phyloP scores from a whole-genome alignment of 2,797 vertebrate genomes.

The Podarcis lilfordi region DNA sequence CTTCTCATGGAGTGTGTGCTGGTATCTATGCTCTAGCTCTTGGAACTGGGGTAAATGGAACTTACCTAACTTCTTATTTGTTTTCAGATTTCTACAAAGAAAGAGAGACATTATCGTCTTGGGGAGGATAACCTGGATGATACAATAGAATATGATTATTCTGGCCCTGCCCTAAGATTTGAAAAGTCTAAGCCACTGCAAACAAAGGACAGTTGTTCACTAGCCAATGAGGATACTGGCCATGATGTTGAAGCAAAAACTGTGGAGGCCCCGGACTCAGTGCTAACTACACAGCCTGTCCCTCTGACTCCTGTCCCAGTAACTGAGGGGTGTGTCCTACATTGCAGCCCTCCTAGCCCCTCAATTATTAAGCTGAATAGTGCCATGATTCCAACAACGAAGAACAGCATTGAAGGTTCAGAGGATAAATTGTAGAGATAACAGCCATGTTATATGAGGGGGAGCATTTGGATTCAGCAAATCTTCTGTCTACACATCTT shows the following conservation, averaged over 20 bases:
- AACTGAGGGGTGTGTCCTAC: not conserved
- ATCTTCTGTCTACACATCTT: not conserved
- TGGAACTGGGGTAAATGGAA: not conserved
- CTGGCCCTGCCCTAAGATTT: not conserved
- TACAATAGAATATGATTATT: constrained; percentile 27
- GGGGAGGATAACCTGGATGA: constrained; percentile 19
- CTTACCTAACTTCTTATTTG: not conserved
- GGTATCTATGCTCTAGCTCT: not conserved
- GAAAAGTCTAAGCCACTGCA: not conserved
- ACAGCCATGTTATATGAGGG: too few species aligned
- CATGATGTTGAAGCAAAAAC: not conserved
- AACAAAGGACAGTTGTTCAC: not conserved
- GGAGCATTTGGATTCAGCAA: not conserved
- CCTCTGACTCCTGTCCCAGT: not conserved
- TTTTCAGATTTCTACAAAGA: constrained; percentile 44
- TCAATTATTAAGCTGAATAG: not conserved
- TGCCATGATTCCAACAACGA: not conserved
- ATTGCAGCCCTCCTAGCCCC: not conserved
- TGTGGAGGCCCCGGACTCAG: not conserved
- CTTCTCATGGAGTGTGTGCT: not conserved
- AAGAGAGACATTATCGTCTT: not conserved
- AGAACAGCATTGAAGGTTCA: not conserved
- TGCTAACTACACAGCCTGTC: not conserved
- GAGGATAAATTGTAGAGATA: not conserved
- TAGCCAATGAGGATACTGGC: not conserved